Percentiles rank a stretch among this genome's conserved stretches.
Evolutionary conservation across 1,140 invertebrate genomes (phyloP).

Genomic region (Chironomus striatipennis): DNA sequence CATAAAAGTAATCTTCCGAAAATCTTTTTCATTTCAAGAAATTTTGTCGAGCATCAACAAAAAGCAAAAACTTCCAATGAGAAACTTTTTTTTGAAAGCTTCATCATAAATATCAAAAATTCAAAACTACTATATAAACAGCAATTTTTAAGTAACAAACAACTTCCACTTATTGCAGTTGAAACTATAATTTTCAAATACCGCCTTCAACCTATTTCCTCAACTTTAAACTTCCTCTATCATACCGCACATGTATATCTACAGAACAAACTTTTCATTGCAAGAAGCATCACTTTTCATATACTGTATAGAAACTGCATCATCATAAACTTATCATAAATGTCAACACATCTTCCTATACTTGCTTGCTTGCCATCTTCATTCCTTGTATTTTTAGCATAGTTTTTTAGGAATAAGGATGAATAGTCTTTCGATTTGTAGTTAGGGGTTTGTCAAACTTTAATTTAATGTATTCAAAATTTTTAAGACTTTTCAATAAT

Average conservation of each 20-base stretch:
- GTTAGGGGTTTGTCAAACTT: no score
- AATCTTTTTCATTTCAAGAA: no score
- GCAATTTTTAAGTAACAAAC: no score
- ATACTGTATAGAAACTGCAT: conserved; percentile 1
- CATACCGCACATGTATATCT: neutral
- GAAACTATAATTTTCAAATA: conserved; percentile 3
- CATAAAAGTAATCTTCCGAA: no score
- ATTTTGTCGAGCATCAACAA: no score
- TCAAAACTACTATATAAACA: no score
- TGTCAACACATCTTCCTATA: conserved; percentile 3
- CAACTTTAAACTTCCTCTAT: neutral
- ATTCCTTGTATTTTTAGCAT: neutral
- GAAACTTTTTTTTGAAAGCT: no score
- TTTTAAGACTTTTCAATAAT: no score
- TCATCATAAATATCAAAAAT: no score
- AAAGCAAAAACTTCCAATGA: no score
- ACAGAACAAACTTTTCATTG: no score
- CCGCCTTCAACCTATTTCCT: neutral
- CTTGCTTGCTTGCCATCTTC: neutral
- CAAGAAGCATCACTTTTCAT: neutral
- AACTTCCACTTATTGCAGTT: neutral
- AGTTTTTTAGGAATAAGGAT: neutral
- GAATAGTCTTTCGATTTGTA: neutral
- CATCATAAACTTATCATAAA: conserved; percentile 14
- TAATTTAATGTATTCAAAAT: no score